These are phyloP conservation scores for Melieria omissa DNA, from an alignment of 2,888 invertebrate genomes.

Conservation along the genomic window DNA sequence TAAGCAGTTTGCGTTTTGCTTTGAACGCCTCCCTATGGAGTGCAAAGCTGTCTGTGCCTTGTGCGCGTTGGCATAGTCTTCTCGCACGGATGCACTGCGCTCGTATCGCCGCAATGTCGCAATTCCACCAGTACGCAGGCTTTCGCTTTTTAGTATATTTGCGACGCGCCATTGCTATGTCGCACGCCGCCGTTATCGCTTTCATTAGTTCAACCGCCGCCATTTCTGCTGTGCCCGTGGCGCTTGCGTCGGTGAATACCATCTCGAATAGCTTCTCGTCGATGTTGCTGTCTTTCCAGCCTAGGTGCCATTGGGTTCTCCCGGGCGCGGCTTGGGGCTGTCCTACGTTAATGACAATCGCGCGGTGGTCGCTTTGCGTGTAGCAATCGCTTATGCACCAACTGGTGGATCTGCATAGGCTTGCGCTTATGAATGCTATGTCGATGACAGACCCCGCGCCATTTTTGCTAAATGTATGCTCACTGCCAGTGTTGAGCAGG, in stretches of 20 bases:
- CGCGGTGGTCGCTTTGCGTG: too few relatives aligned
- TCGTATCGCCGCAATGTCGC: neutral
- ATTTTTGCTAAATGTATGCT: slow-evolving; percentile 17
- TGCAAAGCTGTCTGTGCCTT: neutral
- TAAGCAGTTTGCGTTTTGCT: neutral
- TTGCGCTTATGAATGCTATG: slow-evolving; percentile 20
- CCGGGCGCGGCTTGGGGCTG: neutral
- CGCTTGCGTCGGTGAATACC: neutral
- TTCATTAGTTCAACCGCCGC: neutral
- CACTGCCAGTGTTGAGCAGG: slow-evolving; percentile 14
- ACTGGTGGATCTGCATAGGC: neutral
- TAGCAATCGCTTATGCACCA: slow-evolving; percentile 19
- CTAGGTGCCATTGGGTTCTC: neutral
- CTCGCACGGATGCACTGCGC: neutral
- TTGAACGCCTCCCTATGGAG: neutral
- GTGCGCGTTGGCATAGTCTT: neutral
- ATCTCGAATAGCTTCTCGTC: neutral
- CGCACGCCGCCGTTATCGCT: neutral
- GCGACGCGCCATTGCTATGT: slow-evolving; percentile 4
- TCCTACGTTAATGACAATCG: too few relatives aligned
- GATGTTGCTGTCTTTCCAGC: neutral
- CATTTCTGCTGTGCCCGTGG: neutral
- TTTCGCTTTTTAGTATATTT: neutral
- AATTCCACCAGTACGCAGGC: slow-evolving; percentile 4
- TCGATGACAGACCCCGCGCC: slow-evolving; percentile 17